Base-by-base conservation (phyloP, 2,113 vertebrate species). In the Cyrtonyx montezumae region DNA sequence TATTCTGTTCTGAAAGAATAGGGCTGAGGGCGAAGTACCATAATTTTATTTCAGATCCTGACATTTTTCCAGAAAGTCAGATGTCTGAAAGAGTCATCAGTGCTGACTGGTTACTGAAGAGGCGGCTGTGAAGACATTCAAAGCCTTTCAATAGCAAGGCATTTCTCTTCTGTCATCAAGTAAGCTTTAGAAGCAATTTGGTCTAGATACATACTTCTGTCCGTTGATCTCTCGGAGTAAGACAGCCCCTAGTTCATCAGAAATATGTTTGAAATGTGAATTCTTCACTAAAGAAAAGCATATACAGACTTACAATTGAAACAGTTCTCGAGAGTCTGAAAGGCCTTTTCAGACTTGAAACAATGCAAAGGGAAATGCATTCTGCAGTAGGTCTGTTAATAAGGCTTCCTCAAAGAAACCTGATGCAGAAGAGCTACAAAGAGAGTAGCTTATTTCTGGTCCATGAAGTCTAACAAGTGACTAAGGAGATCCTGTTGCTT, bases 211-310 rank as follows among this genome's bases (percentile, higher is more conserved):
- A 94, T 83, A 79, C 91, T 93, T 96, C 81, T 87, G 55, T 93
- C 89, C 63, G 28, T 92, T 96, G 93, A 96, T 79, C 59, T 84
- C 81, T 68, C 71, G 51, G 59, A 81, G 79, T 84, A 48, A 87
- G 76, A 80, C 65, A 87, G 75, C 59, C 79, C 68, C 89, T 55
- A 70, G 32, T 53, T 89, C 65, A 79, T 75, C 91, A 87, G 81
- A 96, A 94, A 87, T 92, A 93, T 92, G 87, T 79, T 82, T 91
- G 82, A 95, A 95, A 96, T 91, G 93, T 67, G 93, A 91, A 92
- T 95, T 94, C 79, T 53, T 92, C 61, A 40, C 37, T 92, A 89
- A 89, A 77, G 68, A 79, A 83, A 83, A 67, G 84, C 70, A 87
- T 65, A 70, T 78, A 61, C 65, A 90, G 87, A 56, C 79, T 91